These are phyloP conservation scores for Melanotaenia nigrans DNA, from an alignment of 2,797 vertebrate species.

Conservation along the genomic window DNA sequence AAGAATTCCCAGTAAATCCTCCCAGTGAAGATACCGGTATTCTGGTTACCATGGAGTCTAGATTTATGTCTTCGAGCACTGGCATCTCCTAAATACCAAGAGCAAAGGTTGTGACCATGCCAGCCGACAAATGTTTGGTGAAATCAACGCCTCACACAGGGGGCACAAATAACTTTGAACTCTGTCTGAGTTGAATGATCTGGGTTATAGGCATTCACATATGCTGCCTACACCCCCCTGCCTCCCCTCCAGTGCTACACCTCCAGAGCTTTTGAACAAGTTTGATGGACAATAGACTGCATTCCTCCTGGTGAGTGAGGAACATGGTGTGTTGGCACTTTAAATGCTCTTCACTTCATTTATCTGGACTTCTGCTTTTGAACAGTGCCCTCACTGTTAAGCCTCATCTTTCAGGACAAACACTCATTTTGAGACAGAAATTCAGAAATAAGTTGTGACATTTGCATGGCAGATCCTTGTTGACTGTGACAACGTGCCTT, in stretches of 20 bases:
- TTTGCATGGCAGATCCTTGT: slow-evolving; percentile 43
- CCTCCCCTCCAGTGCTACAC: slow-evolving; percentile 29
- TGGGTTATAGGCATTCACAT: slow-evolving; percentile 40
- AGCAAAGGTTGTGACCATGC: slow-evolving; percentile 72
- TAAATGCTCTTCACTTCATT: slow-evolving; percentile 65
- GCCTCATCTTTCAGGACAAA: slow-evolving; percentile 54
- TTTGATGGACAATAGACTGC: slow-evolving; percentile 67
- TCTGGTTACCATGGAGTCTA: slow-evolving; percentile 66
- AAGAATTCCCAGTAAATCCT: slow-evolving; percentile 48
- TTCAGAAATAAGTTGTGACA: slow-evolving; percentile 58
- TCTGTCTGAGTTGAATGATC: slow-evolving; percentile 46
- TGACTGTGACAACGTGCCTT: slow-evolving; percentile 54
- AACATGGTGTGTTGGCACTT: slow-evolving; percentile 74
- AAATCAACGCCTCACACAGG: slow-evolving; percentile 68
- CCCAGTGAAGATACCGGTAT: slow-evolving; percentile 26
- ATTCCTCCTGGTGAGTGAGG: slow-evolving; percentile 64
- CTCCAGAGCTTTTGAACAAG: slow-evolving; percentile 46
- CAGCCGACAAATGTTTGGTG: slow-evolving; percentile 72
- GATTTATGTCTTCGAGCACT: slow-evolving; percentile 56
- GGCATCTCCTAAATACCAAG: slow-evolving; percentile 60
- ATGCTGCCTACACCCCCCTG: slow-evolving; percentile 42
- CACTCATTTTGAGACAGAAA: slow-evolving; percentile 63
- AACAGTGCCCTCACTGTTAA: slow-evolving; percentile 75
- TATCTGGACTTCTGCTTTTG: slow-evolving; percentile 56
- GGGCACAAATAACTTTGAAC: slow-evolving; percentile 78